These are phyloP conservation scores for Phoenoteleia sp. DNA, from an alignment of 2,888 invertebrate species.

Conservation along the genomic window DNA sequence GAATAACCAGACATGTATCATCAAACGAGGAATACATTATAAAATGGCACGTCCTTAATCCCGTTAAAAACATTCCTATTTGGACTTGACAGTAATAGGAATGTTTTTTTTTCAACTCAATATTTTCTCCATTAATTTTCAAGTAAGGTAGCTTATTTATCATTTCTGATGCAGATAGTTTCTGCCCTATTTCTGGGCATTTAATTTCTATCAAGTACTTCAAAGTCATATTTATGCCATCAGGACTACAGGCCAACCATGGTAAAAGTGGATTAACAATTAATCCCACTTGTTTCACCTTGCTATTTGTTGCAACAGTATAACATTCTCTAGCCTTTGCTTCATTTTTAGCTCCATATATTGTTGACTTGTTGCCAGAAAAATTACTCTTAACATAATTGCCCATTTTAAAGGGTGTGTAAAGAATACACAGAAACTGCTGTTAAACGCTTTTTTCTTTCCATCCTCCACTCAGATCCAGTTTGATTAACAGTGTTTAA, in stretches of 20 bases:
- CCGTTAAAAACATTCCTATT: slow-evolving; percentile 29
- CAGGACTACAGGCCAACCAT: slow-evolving; percentile 32
- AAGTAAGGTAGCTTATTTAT: not conserved
- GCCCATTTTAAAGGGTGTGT: too few relatives aligned
- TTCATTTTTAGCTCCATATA: slow-evolving; percentile 21
- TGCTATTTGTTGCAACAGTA: not conserved
- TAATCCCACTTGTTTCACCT: not conserved
- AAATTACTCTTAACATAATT: too few relatives aligned
- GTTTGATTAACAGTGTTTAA: too few relatives aligned
- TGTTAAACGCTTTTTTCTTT: too few relatives aligned
- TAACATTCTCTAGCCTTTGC: slow-evolving; percentile 22
- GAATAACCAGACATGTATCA: not conserved
- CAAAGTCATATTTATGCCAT: slow-evolving; percentile 16
- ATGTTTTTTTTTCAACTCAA: slow-evolving; percentile 35
- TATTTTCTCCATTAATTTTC: not conserved
- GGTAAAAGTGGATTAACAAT: slow-evolving; percentile 26
- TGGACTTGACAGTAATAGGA: slow-evolving; percentile 33
- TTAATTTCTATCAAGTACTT: slow-evolving; percentile 34
- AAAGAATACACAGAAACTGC: too few relatives aligned
- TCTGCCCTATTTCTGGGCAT: slow-evolving; percentile 18
- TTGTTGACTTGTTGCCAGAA: slow-evolving; percentile 5
- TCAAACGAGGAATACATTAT: slow-evolving; percentile 13
- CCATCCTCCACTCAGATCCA: too few relatives aligned
- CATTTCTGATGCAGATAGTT: not conserved
- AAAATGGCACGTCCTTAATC: slow-evolving; percentile 9